These are phyloP conservation scores for Pangasius larnaudii DNA, from an alignment of 2,797 vertebrate species.

Conservation along the genomic window DNA sequence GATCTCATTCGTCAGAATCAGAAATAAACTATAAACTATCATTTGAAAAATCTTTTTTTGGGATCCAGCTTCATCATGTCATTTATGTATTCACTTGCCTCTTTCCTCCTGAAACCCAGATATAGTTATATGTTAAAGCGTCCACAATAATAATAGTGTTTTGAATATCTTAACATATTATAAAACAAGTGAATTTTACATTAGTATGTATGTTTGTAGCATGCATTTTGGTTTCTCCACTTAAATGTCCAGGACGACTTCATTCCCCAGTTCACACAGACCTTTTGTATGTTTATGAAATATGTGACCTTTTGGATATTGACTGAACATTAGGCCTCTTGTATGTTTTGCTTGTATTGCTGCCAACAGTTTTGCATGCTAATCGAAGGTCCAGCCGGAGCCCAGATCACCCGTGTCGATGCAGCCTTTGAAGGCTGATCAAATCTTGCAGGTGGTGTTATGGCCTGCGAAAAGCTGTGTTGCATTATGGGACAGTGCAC, in stretches of 20 bases:
- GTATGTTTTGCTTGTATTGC: constrained; percentile 19
- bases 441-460: constrained; percentile 32
- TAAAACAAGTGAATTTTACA: neutral
- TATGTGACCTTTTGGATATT: constrained; percentile 37
- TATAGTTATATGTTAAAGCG: neutral
- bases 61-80: neutral
- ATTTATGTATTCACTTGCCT: neutral
- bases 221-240: neutral
- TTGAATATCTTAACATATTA: neutral
- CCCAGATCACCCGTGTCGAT: constrained; percentile 16
- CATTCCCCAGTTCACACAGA: neutral
- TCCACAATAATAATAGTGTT: neutral
- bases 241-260: neutral
- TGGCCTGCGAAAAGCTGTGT: neutral
- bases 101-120: neutral
- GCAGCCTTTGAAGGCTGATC: constrained; percentile 19
- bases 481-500: constrained; percentile 22
- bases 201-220: neutral
- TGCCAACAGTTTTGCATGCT: constrained; percentile 27
- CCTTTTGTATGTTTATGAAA: constrained; percentile 21
- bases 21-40: neutral
- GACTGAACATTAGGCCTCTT: constrained; percentile 29
- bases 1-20: neutral
- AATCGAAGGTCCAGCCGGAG: constrained; percentile 23
- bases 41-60: neutral